Base-by-base conservation (phyloP, 2,113 vertebrate species). In the Numenius arquata region DNA sequence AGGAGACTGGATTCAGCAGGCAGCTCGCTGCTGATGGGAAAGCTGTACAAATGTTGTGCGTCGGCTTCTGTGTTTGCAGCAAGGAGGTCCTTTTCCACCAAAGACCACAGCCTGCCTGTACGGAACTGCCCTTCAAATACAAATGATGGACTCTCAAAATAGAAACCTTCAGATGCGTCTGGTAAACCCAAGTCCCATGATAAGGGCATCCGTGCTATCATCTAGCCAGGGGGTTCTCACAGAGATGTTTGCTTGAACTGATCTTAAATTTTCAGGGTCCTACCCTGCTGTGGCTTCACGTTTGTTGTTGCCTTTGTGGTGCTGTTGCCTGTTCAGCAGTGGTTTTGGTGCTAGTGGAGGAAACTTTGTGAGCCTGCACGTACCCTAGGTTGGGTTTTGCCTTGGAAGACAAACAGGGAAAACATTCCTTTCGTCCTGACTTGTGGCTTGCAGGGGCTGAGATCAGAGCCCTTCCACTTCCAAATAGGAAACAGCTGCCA, bases 401-500 rank as follows among this genome's bases (percentile, higher is more conserved):
- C n/a, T 90, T 74, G 75, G 61, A 79, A 74, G 62, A 14, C 21
- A 20, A 82, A 48, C 8, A 41, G 34, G 53, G 67, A 67, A 36
- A 40, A 85, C 29, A 41, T 88, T 90, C 79, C 41, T 90, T 85
- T 93, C 1, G 9, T 90, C 38, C 72, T 59, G 41, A 27, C 40
- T 65, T 20, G 45, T 62, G 74, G 29, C 77, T 88, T 0, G 3
- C 47, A 21, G 1, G 9, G 53, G 27, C 43, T 89, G 92, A 86
- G 76, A 65, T 78, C 75, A 71, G 88, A 93, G 43, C 19, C 47
- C 55, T 84, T 88, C 71, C 40, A 63, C 75, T 76, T 96, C 79
- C 82, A 90, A n/a, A 90, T 41, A 89, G 95, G 85, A 96, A 96
- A 85, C 95, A 96, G 93, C 92, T 97, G 92, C 85, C 34, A 20